A percentile compares a stretch with the other conserved stretches of the same genome.
phyloP scores from a whole-genome alignment of 2,797 vertebrate genomes.

The Micrastur ruficollis region DNA sequence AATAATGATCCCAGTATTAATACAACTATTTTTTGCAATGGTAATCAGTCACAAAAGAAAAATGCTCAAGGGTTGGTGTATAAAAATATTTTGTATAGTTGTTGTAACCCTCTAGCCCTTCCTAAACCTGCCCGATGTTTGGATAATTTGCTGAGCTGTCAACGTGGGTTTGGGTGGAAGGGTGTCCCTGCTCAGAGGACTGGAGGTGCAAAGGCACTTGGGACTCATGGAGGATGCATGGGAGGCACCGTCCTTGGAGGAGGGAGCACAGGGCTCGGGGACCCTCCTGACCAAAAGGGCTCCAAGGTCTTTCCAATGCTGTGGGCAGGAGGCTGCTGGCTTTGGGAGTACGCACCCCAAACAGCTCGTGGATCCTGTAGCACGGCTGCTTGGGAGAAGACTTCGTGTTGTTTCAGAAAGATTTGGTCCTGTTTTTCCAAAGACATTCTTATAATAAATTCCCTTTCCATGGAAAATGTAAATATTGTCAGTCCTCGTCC shows the following conservation, averaged over 20 bases:
- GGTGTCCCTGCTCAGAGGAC: accelerated
- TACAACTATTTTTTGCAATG: background rate
- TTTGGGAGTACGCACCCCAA: accelerated
- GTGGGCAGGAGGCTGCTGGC: background rate
- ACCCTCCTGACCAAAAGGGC: background rate
- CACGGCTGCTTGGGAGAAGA: background rate
- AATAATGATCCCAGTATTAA: background rate
- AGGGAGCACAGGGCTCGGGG: accelerated
- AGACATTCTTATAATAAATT: background rate
- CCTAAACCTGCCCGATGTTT: background rate
- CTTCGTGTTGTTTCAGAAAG: background rate
- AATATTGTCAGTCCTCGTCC: background rate
- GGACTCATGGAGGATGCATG: accelerated
- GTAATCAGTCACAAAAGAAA: background rate
- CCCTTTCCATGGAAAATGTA: background rate
- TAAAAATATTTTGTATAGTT: background rate
- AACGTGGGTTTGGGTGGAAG: background rate
- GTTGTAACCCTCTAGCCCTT: background rate
- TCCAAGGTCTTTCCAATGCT: accelerated
- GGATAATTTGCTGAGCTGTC: background rate
- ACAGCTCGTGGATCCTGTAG: background rate
- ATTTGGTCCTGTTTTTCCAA: background rate
- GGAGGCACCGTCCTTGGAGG: background rate
- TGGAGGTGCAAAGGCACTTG: accelerated
- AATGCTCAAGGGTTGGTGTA: background rate